Conservation (phyloP, 2,113 vertebrate species). For the Pongo abelii region DNA sequence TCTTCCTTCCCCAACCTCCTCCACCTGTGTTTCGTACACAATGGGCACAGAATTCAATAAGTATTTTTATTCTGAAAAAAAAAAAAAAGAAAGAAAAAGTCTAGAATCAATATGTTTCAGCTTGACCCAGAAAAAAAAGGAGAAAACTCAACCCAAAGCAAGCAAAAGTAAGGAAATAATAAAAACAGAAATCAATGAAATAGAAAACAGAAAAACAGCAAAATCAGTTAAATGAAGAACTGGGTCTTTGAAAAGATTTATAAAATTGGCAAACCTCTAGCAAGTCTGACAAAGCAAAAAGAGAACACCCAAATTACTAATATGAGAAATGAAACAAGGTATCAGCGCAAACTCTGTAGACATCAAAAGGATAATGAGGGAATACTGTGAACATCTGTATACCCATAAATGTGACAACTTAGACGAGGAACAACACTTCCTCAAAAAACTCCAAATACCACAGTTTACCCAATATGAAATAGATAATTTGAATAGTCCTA, state of each 20-base stretch:
- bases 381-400: background rate
- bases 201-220: too few species aligned
- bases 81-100: background rate
- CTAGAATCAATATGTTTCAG: background rate
- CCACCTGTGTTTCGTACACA: background rate
- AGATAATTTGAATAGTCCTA: background rate
- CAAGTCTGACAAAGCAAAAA: background rate
- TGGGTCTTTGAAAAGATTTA: too few species aligned
- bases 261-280: too few species aligned
- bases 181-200: too few species aligned
- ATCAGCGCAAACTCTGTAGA: background rate
- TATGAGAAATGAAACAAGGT: background rate
- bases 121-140: background rate
- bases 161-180: too few species aligned
- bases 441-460: background rate
- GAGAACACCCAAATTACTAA: background rate
- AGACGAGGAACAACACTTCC: background rate
- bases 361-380: background rate
- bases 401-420: background rate
- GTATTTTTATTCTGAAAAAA: background rate
- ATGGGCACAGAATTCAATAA: constrained; percentile 34
- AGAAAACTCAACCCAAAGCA: too few species aligned
- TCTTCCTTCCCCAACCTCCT: background rate
- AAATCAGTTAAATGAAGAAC: background rate
- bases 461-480: background rate